Conservation (phyloP, 2,888 invertebrate species). For the Stenodema calcarata region DNA sequence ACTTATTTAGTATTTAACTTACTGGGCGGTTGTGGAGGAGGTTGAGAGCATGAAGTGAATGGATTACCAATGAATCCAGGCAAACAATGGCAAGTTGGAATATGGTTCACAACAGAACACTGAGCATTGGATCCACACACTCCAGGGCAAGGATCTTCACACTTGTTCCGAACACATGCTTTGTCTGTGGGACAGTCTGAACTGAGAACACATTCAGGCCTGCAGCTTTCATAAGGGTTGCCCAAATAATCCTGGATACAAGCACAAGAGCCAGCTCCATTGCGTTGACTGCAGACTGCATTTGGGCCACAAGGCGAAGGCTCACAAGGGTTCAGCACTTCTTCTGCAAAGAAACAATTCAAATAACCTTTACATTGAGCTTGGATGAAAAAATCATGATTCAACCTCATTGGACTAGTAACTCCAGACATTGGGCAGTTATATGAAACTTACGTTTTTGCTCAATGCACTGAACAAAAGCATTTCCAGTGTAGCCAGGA, state of each 20-base stretch:
- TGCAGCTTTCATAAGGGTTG: constrained; percentile 80
- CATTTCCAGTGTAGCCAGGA: constrained; percentile 79
- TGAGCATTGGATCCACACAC: constrained; percentile 76
- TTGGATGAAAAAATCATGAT: not conserved
- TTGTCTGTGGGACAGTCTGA: constrained; percentile 79
- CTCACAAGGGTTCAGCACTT: constrained; percentile 76
- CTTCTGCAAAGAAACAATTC: constrained; percentile 62
- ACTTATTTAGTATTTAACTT: not conserved
- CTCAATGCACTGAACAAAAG: constrained; percentile 77
- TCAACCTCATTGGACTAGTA: not conserved
- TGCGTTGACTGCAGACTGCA: constrained; percentile 77
- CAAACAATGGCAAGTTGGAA: constrained; percentile 68
- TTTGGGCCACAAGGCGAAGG: constrained; percentile 88
- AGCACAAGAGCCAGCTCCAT: constrained; percentile 80
- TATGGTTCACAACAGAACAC: constrained; percentile 70
- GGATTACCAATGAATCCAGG: constrained; percentile 68
- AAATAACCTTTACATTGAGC: not conserved
- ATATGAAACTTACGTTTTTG: constrained; percentile 64
- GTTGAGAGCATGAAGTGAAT: constrained; percentile 63
- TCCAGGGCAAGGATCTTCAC: constrained; percentile 80
- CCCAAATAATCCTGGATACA: constrained; percentile 83
- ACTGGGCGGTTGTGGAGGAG: constrained; percentile 53
- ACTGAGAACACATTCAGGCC: constrained; percentile 86
- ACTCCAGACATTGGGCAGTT: not conserved
- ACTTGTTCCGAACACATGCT: constrained; percentile 78